Percentiles rank a stretch among this genome's conserved stretches.
Evolutionary conservation across 2,888 invertebrate species (phyloP).

Genomic region (Synanthedon vespiformis): DNA sequence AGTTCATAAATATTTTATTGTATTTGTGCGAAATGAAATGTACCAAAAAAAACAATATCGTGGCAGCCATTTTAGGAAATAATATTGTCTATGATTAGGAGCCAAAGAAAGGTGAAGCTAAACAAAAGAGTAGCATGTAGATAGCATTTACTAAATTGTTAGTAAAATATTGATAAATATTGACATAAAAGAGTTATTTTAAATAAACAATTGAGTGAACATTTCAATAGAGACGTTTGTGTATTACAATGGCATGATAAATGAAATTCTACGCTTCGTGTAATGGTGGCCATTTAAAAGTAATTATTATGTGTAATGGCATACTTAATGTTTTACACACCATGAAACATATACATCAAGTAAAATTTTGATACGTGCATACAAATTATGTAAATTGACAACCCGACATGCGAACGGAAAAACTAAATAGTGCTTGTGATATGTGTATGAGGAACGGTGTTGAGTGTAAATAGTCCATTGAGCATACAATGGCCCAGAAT

Average conservation of each 20-base stretch:
- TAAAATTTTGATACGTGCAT: slow-evolving; percentile 20
- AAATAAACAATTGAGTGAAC: slow-evolving; percentile 28
- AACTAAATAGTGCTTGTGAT: slow-evolving; percentile 33
- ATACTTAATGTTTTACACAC: slow-evolving; percentile 58
- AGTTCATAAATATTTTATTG: no score
- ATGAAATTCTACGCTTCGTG: slow-evolving; percentile 65
- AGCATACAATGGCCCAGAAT: slow-evolving; percentile 64
- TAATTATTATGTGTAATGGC: slow-evolving; percentile 70
- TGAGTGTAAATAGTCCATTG: slow-evolving; percentile 49
- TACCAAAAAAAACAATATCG: slow-evolving; percentile 32
- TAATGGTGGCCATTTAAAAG: slow-evolving; percentile 69
- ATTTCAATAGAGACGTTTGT: slow-evolving; percentile 25
- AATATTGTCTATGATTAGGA: slow-evolving; percentile 50
- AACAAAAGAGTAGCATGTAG: slow-evolving; percentile 69
- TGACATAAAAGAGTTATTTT: slow-evolving; percentile 29
- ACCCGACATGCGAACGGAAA: slow-evolving; percentile 41
- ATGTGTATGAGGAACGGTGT: slow-evolving; percentile 41
- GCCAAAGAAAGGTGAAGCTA: slow-evolving; percentile 70
- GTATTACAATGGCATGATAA: slow-evolving; percentile 34
- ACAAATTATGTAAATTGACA: slow-evolving; percentile 23
- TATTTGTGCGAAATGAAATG: slow-evolving; percentile 21
- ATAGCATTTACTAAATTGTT: slow-evolving; percentile 56
- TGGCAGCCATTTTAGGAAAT: slow-evolving; percentile 66
- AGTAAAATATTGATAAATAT: slow-evolving; percentile 37
- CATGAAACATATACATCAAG: slow-evolving; percentile 43